Evolutionary conservation across 2,797 vertebrate species (phyloP), one percentile per base, ranked within the genome.

Genomic region (Hoplostethus atlanticus): DNA sequence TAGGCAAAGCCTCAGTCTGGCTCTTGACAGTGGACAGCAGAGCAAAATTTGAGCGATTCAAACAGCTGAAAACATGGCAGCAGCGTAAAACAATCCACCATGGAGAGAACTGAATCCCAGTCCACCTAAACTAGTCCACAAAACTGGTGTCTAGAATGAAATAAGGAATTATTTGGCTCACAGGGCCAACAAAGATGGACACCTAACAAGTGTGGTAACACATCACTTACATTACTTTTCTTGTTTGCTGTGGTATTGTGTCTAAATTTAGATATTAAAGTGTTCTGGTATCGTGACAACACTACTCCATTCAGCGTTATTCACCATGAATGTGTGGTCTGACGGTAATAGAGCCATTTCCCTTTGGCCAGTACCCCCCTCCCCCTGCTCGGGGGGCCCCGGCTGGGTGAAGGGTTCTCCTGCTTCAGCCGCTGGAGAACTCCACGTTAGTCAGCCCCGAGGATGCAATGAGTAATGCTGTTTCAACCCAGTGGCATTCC

Each of bases 401-500:
- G 34, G 50, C 69, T 73, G 65, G 68, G 52, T 53, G 58, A 63
- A 28, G 25, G 25, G 77, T 70, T 66, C 68, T 64, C 66, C 46
- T 74, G 4, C 61, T 50, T 66, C 62, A 51, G 68, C 71, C 3
- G 6, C 78, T 51, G 70, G 63, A 80, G 72, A 64, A 83, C 76
- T 79, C 65, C 15, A 6, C 13, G 16, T 79, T 73, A 64, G 71
- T 86, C 40, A 72, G 68, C 64, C 42, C 71, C 36, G 76, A 73
- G 79, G 82, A 89, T 81, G 71, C 73, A 82, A 75, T 73, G 71
- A 77, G 65, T 87, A 79, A 87, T 79, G 70, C 81, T 55, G 65
- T 79, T 85, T 85, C 73, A 84, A 78, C 68, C 78, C 70, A 54
- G 62, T 56, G 70, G 82, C 80, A 88, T 90, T 88, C 87, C 86